phyloP scores from a whole-genome alignment of 2,113 vertebrate genomes.

The Oriolus oriolus region DNA sequence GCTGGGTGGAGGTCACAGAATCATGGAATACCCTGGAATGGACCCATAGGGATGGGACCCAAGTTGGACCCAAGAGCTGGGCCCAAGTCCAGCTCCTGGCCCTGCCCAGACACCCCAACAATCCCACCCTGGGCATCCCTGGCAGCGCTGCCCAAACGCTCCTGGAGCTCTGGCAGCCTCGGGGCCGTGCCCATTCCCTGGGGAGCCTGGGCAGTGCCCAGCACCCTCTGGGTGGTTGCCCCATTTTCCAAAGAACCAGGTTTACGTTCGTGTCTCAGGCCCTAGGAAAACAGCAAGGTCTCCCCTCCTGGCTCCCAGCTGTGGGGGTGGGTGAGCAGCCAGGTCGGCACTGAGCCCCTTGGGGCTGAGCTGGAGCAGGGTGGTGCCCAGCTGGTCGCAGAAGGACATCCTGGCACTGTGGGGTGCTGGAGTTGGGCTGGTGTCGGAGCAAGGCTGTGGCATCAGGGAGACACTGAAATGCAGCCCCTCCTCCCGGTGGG shows the following conservation, averaged over 20 bases:
- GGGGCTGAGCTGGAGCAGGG: not conserved
- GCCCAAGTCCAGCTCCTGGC: accelerated
- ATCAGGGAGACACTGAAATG: not conserved
- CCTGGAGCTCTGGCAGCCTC: not conserved
- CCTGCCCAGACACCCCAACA: not conserved
- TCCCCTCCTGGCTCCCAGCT: not conserved
- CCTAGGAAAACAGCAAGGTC: not conserved
- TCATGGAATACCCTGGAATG: not conserved
- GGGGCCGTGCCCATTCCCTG: accelerated
- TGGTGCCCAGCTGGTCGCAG: not conserved
- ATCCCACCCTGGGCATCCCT: not conserved
- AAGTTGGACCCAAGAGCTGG: not conserved
- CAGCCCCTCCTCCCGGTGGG: not conserved
- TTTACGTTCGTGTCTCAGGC: not conserved
- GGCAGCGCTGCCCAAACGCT: accelerated
- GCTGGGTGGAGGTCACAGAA: not conserved
- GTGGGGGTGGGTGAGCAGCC: not conserved
- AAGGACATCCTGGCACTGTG: accelerated
- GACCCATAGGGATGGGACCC: not conserved
- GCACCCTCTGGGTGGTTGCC: not conserved
- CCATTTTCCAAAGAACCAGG: not conserved
- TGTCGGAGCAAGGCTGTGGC: not conserved
- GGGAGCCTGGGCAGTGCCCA: not conserved
- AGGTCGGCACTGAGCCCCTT: not conserved
- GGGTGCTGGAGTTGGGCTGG: not conserved